These are phyloP conservation scores for Lophotis ruficrista DNA, from an alignment of 2,113 vertebrate genomes.

Conservation along the genomic window DNA sequence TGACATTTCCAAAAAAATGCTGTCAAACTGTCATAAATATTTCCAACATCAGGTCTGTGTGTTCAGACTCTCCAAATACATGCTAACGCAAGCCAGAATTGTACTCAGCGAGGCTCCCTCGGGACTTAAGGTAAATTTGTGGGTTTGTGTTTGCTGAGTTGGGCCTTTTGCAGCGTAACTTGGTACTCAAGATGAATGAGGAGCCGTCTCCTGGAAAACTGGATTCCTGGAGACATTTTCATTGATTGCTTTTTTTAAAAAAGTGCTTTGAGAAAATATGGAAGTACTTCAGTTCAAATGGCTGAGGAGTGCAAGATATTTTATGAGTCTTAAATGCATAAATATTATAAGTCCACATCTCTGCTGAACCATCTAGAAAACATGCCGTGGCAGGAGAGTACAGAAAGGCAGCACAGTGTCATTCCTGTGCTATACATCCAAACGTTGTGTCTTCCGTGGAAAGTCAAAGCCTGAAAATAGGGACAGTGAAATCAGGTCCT, in stretches of 20 bases:
- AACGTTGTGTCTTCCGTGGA: fast-evolving
- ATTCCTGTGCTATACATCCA: not conserved
- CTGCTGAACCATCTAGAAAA: not conserved
- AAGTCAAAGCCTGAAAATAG: not conserved
- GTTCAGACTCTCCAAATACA: not conserved
- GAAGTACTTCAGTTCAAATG: not conserved
- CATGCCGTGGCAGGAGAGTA: fast-evolving
- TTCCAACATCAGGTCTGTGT: not conserved
- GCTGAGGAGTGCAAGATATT: not conserved
- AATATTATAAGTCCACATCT: not conserved
- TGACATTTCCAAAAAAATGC: not conserved
- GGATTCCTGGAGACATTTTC: not conserved
- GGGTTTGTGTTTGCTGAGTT: not conserved
- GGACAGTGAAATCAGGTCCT: not conserved
- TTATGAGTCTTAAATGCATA: not conserved
- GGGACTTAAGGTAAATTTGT: not conserved
- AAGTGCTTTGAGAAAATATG: not conserved
- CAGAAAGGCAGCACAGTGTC: not conserved
- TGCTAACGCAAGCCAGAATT: not conserved
- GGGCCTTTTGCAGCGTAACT: not conserved
- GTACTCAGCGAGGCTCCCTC: not conserved
- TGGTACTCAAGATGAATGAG: not conserved
- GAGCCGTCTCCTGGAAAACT: not conserved
- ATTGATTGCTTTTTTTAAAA: not conserved
- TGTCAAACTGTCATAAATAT: not conserved